Evolutionary conservation across 2,888 invertebrate species (phyloP).

Genomic region (Siphlonurus alternatus): DNA sequence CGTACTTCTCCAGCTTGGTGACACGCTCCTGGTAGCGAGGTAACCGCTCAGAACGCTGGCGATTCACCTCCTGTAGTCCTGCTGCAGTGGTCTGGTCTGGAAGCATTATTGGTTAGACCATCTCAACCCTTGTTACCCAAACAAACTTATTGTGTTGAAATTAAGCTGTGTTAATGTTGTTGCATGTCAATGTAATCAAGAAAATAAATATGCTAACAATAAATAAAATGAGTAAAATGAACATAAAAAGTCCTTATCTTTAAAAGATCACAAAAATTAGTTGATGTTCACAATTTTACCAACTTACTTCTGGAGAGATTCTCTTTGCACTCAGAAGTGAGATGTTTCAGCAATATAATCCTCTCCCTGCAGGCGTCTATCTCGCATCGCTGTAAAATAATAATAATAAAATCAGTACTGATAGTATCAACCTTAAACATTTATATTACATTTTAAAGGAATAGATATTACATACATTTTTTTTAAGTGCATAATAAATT

Average conservation of each 20-base stretch:
- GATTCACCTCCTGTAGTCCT: background rate
- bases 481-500: too few species aligned
- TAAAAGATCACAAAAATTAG: conserved; percentile 15
- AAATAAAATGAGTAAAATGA: too few species aligned
- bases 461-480: too few species aligned
- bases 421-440: background rate
- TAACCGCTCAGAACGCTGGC: conserved; percentile 25
- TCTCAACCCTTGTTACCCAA: too few species aligned
- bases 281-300: conserved; percentile 16
- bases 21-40: conserved; percentile 44
- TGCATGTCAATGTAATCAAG: too few species aligned
- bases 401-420: background rate
- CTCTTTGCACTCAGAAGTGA: conserved; percentile 37
- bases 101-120: background rate
- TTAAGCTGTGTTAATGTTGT: too few species aligned
- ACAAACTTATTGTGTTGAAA: too few species aligned
- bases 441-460: too few species aligned
- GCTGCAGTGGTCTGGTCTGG: background rate
- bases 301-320: conserved; percentile 24
- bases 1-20: conserved; percentile 38
- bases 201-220: too few species aligned
- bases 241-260: conserved; percentile 14
- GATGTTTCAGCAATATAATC: conserved; percentile 34
- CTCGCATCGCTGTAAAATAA: conserved; percentile 32
- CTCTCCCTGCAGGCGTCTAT: conserved; percentile 41